Conservation (phyloP, 1,140 invertebrate species). For the Diploscapter pachys region DNA sequence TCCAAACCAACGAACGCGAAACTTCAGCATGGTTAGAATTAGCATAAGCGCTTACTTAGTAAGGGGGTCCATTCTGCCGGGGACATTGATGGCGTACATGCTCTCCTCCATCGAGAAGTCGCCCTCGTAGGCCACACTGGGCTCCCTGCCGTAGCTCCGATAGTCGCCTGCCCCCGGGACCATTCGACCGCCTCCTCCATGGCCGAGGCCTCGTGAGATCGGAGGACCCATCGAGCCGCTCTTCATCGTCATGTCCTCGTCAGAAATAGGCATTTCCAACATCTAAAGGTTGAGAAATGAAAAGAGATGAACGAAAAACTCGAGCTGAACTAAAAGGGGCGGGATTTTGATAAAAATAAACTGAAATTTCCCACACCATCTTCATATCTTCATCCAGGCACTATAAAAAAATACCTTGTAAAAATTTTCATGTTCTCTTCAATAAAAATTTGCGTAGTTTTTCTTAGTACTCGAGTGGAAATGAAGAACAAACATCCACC, state of each 20-base stretch:
- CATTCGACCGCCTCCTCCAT: constrained; percentile 5
- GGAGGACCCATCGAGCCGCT: constrained; percentile 41
- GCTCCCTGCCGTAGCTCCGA: constrained; percentile 31
- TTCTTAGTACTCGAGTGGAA: too few species aligned
- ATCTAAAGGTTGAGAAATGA: constrained; percentile 12
- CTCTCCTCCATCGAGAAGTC: constrained; percentile 51
- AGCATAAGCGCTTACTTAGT: constrained; percentile 39
- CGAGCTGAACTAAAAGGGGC: too few species aligned
- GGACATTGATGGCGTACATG: constrained; percentile 49
- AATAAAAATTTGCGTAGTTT: too few species aligned
- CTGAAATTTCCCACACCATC: too few species aligned
- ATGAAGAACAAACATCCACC: too few species aligned
- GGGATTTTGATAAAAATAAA: too few species aligned
- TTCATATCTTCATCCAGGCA: too few species aligned
- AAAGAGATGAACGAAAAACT: background rate
- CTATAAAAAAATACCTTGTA: too few species aligned
- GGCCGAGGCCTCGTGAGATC: constrained; percentile 25
- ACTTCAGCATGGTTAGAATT: background rate
- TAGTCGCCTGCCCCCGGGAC: constrained; percentile 3
- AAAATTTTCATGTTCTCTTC: too few species aligned
- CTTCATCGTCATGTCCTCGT: constrained; percentile 52
- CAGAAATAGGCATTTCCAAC: constrained; percentile 55
- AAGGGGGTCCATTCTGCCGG: constrained; percentile 41
- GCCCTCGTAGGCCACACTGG: constrained; percentile 40
- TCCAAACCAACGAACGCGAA: too few species aligned